Percentiles rank a stretch among this genome's conserved stretches.
Conservation (phyloP, 2,797 vertebrate species). For the Ctenopoma kingsleyae region DNA sequence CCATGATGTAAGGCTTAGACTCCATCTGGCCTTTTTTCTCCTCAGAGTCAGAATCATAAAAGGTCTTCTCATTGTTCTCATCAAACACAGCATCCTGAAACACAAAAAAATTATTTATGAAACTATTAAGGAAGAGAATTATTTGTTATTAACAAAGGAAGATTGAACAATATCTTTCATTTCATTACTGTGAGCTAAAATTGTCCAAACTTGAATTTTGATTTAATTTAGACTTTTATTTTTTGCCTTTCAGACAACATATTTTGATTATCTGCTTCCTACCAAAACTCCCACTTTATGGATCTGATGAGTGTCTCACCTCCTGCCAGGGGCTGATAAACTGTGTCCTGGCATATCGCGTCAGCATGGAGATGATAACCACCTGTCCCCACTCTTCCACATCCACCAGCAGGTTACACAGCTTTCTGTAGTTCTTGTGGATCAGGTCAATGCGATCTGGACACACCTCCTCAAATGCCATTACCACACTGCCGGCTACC, state of each 20-base stretch:
- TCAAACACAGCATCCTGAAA: slow-evolving; percentile 86
- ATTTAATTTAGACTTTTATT: too few relatives aligned
- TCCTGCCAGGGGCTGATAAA: slow-evolving; percentile 94
- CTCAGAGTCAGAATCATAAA: slow-evolving; percentile 93
- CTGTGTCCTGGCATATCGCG: slow-evolving; percentile 95
- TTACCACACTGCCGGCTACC: slow-evolving; percentile 96
- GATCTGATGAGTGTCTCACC: slow-evolving; percentile 80
- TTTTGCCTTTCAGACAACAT: background rate
- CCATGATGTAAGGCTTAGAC: slow-evolving; percentile 89
- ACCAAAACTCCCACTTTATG: background rate
- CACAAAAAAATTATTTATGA: background rate
- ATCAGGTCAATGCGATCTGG: slow-evolving; percentile 98
- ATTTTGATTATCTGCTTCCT: background rate
- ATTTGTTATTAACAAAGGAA: too few relatives aligned
- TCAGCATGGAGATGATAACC: slow-evolving; percentile 98
- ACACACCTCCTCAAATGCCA: slow-evolving; percentile 98
- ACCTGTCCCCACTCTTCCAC: slow-evolving; percentile 99
- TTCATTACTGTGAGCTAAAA: background rate
- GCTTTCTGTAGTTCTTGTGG: slow-evolving; percentile 98
- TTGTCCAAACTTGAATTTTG: background rate
- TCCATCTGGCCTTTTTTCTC: slow-evolving; percentile 82
- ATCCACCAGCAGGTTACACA: slow-evolving; percentile 96
- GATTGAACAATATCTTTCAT: too few relatives aligned
- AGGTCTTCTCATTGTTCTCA: slow-evolving; percentile 87
- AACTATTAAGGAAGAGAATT: background rate